phyloP scores from a whole-genome alignment of 2,797 vertebrate species.

The Gymnothorax javanicus region DNA sequence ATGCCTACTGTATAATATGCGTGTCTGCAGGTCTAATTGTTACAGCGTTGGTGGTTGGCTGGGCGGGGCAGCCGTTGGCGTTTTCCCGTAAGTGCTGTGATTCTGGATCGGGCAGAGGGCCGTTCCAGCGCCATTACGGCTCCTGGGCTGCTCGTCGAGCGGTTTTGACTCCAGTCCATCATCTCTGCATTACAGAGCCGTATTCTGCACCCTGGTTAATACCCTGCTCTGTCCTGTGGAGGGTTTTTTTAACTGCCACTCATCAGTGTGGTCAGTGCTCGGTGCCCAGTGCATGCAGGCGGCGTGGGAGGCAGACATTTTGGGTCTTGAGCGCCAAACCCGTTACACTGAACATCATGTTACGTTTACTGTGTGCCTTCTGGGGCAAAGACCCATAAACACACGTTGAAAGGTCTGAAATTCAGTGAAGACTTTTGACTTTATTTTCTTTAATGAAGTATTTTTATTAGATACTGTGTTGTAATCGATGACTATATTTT shows the following conservation, averaged over 20 bases:
- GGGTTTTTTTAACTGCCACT: background rate
- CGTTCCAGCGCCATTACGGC: slow-evolving; percentile 18
- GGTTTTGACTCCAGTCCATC: background rate
- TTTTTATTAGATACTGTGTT: too few species aligned
- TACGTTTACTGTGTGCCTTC: background rate
- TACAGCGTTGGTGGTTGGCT: slow-evolving; percentile 27
- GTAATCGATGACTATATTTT: too few species aligned
- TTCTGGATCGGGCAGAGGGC: slow-evolving; percentile 12
- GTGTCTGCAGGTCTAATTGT: slow-evolving; percentile 40
- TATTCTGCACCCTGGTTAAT: slow-evolving; percentile 2
- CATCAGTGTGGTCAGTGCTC: background rate
- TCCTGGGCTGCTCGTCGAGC: background rate
- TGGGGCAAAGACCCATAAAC: background rate
- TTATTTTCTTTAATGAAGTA: too few species aligned
- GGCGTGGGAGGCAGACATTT: background rate
- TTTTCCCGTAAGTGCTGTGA: slow-evolving; percentile 21
- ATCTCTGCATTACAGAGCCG: background rate
- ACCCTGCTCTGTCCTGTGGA: background rate
- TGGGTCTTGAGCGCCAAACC: background rate
- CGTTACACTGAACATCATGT: background rate
- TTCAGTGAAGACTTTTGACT: too few species aligned
- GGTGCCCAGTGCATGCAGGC: background rate
- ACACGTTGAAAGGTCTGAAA: too few species aligned
- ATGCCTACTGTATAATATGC: slow-evolving; percentile 25
- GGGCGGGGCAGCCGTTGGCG: slow-evolving; percentile 27